A percentile compares a stretch with the other conserved stretches of the same genome.
These are phyloP conservation scores for Loris lydekkerianus DNA, from an alignment of 2,797 vertebrate species.

Conservation along the genomic window DNA sequence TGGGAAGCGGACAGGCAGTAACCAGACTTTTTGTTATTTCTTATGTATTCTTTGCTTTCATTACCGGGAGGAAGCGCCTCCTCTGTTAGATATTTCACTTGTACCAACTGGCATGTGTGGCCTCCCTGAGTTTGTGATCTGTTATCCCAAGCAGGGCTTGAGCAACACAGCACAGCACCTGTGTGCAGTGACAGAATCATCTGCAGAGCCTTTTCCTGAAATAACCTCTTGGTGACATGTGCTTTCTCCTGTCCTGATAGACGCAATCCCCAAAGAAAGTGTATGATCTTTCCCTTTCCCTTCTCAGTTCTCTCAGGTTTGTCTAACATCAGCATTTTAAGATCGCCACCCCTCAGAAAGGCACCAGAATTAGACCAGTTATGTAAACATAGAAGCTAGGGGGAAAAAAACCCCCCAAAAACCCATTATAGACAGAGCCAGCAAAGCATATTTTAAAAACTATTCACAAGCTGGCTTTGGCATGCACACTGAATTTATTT, in stretches of 20 bases:
- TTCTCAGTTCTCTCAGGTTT: conserved; percentile 7
- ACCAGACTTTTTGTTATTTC: not conserved
- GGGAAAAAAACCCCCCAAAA: not conserved
- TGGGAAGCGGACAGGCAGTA: not conserved
- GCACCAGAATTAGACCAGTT: conserved; percentile 36
- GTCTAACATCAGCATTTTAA: conserved; percentile 49
- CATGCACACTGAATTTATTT: conserved; percentile 45
- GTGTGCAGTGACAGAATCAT: conserved; percentile 44
- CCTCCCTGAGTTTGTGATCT: conserved; percentile 48
- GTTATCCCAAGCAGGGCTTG: conserved; percentile 55
- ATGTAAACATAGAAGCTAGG: conserved; percentile 7
- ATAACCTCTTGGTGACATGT: conserved; percentile 51
- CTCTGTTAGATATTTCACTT: conserved; percentile 18
- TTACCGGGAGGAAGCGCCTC: not conserved
- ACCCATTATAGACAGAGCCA: conserved; percentile 26
- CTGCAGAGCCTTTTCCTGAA: conserved; percentile 55
- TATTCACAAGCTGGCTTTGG: conserved; percentile 53
- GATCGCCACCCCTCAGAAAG: conserved; percentile 34
- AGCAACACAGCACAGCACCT: conserved; percentile 38
- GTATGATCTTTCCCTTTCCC: not conserved
- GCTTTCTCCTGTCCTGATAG: conserved; percentile 40
- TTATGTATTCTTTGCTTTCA: not conserved
- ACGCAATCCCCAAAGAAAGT: not conserved
- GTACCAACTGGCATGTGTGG: not conserved
- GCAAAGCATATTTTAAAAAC: conserved; percentile 46